Conservation (phyloP, 2,888 invertebrate genomes). For the Microdon myrmicae region DNA sequence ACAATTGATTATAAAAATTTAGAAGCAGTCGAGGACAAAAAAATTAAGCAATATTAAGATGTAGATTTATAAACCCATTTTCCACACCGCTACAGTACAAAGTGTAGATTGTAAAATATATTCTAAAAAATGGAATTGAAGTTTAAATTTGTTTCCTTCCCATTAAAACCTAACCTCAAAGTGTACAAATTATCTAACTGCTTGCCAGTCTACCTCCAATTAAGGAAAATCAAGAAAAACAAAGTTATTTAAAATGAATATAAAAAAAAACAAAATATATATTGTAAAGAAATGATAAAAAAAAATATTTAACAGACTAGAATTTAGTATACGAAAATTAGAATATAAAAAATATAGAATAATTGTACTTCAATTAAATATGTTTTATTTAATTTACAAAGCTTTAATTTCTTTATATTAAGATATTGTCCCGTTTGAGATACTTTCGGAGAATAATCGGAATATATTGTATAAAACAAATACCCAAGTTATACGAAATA, state of each 20-base stretch:
- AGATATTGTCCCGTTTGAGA: background rate
- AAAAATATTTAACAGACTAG: background rate
- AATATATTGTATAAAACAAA: slow-evolving; percentile 35
- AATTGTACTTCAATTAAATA: slow-evolving; percentile 11
- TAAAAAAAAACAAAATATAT: slow-evolving; percentile 4
- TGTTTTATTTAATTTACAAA: slow-evolving; percentile 1
- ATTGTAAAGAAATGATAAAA: no score
- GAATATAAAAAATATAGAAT: slow-evolving; percentile 18
- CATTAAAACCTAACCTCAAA: slow-evolving; percentile 7
- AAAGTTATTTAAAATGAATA: slow-evolving; percentile 1
- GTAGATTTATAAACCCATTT: no score
- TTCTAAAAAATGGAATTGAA: no score
- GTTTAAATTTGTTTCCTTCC: no score
- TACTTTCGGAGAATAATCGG: no score
- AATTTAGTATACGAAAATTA: slow-evolving; percentile 10
- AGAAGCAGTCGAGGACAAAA: no score
- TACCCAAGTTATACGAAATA: slow-evolving; percentile 46
- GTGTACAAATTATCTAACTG: slow-evolving; percentile 32
- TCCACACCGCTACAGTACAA: slow-evolving; percentile 34
- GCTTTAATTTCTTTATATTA: background rate
- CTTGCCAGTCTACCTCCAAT: slow-evolving; percentile 30
- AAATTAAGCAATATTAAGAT: no score
- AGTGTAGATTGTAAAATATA: no score
- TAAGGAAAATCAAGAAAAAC: no score
- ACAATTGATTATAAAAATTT: no score